Evolutionary conservation across 2,888 invertebrate genomes (phyloP).

Genomic region (Hypena proboscidalis): DNA sequence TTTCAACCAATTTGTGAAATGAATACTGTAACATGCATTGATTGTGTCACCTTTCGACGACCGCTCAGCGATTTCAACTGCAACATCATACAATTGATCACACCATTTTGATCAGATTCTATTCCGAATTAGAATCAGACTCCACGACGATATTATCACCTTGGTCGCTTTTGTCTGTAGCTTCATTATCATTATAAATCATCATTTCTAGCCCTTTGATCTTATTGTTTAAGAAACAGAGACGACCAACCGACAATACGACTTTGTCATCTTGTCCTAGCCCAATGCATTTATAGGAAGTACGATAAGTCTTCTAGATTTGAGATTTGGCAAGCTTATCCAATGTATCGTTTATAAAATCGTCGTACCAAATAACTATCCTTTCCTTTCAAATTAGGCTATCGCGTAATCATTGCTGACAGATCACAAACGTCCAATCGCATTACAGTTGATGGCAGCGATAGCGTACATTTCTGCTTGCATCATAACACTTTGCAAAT

Average conservation of each 20-base stretch:
- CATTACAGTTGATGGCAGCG: background rate
- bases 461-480: background rate
- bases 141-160: background rate
- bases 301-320: background rate
- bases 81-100: background rate
- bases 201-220: background rate
- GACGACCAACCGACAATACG: background rate
- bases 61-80: background rate
- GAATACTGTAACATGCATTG: background rate
- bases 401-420: background rate
- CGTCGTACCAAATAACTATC: background rate
- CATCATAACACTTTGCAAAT: conserved; percentile 5
- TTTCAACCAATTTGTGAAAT: too few relatives aligned
- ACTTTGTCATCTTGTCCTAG: background rate
- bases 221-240: conserved; percentile 1
- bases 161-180: background rate
- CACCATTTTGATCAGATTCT: background rate
- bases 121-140: background rate
- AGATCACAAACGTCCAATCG: background rate
- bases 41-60: background rate
- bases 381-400: background rate
- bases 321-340: too few relatives aligned
- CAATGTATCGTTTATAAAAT: background rate
- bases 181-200: background rate
- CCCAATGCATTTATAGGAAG: conserved; percentile 6